A percentile compares a stretch with the other conserved stretches of the same genome.
These are phyloP conservation scores for Lepus oiostolus DNA, from an alignment of 2,797 vertebrate species.

Conservation along the genomic window DNA sequence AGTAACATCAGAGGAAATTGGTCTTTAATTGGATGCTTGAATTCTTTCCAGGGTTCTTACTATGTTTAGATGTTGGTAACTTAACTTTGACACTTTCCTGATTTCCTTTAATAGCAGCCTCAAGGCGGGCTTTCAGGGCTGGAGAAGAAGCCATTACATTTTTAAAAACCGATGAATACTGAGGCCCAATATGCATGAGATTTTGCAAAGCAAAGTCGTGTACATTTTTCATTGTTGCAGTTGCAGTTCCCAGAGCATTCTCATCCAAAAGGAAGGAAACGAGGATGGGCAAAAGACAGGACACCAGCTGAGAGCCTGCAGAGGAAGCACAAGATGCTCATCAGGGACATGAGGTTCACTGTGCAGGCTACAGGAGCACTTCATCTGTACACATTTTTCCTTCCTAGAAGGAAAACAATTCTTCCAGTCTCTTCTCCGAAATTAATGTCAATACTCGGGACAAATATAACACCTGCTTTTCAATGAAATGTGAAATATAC, in stretches of 20 bases:
- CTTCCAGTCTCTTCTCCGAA: constrained; percentile 1
- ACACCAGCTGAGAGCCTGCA: constrained; percentile 92
- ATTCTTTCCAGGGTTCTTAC: constrained; percentile 88
- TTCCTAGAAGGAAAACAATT: background rate
- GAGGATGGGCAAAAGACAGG: constrained; percentile 93
- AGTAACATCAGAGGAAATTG: constrained; percentile 88
- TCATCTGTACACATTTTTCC: background rate
- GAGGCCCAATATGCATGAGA: constrained; percentile 94
- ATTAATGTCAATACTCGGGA: constrained; percentile 12
- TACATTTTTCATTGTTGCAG: constrained; percentile 89
- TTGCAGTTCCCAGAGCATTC: constrained; percentile 92
- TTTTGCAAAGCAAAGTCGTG: constrained; percentile 94
- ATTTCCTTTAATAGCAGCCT: constrained; percentile 94
- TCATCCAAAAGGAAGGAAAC: constrained; percentile 97
- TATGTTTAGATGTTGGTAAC: constrained; percentile 81
- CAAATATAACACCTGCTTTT: background rate
- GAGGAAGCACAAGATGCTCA: constrained; percentile 69
- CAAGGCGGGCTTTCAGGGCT: constrained; percentile 93
- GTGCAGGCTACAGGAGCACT: background rate
- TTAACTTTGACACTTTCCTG: constrained; percentile 92
- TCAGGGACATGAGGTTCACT: background rate
- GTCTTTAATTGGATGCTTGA: constrained; percentile 96
- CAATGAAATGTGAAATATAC: too few relatives aligned
- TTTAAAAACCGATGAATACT: constrained; percentile 93
- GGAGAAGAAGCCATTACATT: constrained; percentile 92